Conservation (phyloP, 1,140 invertebrate genomes). For the Heliconius himera region DNA sequence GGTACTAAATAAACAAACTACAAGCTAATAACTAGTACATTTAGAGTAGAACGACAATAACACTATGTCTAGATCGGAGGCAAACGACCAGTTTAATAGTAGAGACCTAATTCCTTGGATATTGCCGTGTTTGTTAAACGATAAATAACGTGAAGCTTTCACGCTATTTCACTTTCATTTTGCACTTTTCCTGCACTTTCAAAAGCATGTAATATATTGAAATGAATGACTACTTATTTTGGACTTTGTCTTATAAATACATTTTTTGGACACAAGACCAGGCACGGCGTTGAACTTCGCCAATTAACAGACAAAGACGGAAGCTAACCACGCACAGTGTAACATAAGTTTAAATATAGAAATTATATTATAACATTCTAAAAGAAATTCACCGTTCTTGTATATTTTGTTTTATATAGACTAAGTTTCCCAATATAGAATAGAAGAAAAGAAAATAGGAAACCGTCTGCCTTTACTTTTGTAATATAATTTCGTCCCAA, state of each 20-base stretch:
- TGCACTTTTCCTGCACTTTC: too few relatives aligned
- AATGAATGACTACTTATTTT: too few relatives aligned
- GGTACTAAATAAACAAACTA: background rate
- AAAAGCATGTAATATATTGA: too few relatives aligned
- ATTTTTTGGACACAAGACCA: too few relatives aligned
- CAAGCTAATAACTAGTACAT: background rate
- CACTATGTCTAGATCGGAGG: background rate
- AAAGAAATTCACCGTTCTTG: background rate
- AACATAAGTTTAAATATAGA: too few relatives aligned
- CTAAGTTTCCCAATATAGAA: constrained; percentile 1
- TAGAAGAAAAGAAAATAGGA: background rate
- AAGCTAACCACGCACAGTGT: background rate
- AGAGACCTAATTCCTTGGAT: background rate
- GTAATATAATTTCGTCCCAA: constrained; percentile 10
- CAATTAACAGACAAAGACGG: too few relatives aligned
- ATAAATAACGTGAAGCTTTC: background rate
- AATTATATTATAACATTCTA: background rate
- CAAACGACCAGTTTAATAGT: background rate
- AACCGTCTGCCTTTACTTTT: background rate
- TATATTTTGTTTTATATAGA: background rate
- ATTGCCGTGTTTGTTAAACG: background rate
- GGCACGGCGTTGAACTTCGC: too few relatives aligned
- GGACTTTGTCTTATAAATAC: too few relatives aligned
- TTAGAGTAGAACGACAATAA: background rate
- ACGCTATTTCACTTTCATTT: background rate